phyloP scores from a whole-genome alignment of 2,888 invertebrate genomes.

The Neria commutata region DNA sequence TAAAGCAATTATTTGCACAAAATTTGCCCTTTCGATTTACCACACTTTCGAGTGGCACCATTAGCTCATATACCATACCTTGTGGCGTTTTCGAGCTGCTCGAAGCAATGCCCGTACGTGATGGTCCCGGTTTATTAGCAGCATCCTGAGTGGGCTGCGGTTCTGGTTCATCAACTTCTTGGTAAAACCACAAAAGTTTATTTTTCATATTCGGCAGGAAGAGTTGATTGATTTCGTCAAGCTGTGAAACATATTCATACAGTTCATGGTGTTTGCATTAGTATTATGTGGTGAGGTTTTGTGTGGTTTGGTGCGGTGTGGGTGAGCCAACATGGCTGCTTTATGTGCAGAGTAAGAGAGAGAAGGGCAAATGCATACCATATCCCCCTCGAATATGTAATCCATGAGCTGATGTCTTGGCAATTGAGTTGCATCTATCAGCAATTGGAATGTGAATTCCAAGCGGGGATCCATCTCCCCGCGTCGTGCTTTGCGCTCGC shows the following conservation, averaged over 20 bases:
- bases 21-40: background rate
- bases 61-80: constrained; percentile 45
- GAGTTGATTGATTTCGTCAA: constrained; percentile 86
- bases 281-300: too few species aligned
- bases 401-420: constrained; percentile 87
- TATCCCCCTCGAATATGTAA: constrained; percentile 87
- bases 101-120: constrained; percentile 63
- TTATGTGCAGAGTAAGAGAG: too few species aligned
- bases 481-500: constrained; percentile 86
- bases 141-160: constrained; percentile 53
- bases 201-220: constrained; percentile 85
- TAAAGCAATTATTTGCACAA: background rate
- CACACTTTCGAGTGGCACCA: background rate
- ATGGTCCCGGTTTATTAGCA: constrained; percentile 63
- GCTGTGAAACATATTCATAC: too few species aligned
- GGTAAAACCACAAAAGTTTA: constrained; percentile 87
- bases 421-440: constrained; percentile 83
- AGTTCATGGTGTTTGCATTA: too few species aligned
- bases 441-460: constrained; percentile 87
- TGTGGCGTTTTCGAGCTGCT: constrained; percentile 61
- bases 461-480: constrained; percentile 92
- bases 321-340: too few species aligned
- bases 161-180: constrained; percentile 79
- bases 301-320: too few species aligned
- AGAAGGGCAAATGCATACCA: constrained; percentile 69